Percentiles rank a stretch among this genome's conserved stretches.
phyloP scores from a whole-genome alignment of 2,888 invertebrate species.

The Drosophila hamatofila region DNA sequence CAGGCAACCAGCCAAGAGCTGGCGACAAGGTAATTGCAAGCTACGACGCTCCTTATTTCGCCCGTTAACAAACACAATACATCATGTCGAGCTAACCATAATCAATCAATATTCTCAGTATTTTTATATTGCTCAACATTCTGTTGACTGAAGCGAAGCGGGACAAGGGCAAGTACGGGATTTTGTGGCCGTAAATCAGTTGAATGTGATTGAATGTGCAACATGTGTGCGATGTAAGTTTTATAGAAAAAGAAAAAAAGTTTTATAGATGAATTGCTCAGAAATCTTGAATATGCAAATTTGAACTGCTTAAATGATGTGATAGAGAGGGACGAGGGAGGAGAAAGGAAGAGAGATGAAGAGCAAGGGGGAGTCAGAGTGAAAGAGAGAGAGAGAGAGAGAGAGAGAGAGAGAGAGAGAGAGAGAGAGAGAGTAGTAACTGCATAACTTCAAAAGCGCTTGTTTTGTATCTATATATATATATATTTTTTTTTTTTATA shows the following conservation, averaged over 20 bases:
- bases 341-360: neutral
- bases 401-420: neutral
- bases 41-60: constrained; percentile 23
- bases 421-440: no score
- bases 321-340: neutral
- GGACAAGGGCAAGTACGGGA: neutral
- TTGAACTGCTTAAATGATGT: neutral
- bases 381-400: neutral
- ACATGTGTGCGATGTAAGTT: constrained; percentile 31
- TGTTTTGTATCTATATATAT: no score
- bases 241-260: neutral
- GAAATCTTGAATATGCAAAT: neutral
- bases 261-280: no score
- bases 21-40: constrained; percentile 68
- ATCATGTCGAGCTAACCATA: constrained; percentile 66
- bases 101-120: constrained; percentile 69
- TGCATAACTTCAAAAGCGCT: no score
- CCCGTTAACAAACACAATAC: constrained; percentile 56
- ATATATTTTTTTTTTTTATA: no score
- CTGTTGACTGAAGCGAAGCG: neutral
- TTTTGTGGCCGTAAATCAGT: constrained; percentile 29
- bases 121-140: constrained; percentile 39
- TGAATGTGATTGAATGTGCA: constrained; percentile 34
- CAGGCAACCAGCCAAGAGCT: constrained; percentile 17
- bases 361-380: neutral